Evolutionary conservation across 2,888 invertebrate species (phyloP).

Genomic region (Limenitis camilla): DNA sequence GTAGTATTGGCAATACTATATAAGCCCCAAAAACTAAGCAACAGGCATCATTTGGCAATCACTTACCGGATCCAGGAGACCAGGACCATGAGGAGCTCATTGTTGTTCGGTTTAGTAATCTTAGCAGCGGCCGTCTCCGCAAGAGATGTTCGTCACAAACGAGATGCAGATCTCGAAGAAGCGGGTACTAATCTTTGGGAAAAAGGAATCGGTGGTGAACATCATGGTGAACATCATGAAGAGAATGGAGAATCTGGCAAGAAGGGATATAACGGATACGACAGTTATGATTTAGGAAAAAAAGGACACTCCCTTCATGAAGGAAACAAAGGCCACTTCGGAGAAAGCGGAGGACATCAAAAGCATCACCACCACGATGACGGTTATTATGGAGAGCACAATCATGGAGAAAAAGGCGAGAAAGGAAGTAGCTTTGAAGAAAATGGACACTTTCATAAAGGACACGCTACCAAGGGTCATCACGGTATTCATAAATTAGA

Average conservation of each 20-base stretch:
- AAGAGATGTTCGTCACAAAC: slow-evolving; percentile 64
- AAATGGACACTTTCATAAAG: slow-evolving; percentile 84
- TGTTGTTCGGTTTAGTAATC: slow-evolving; percentile 53
- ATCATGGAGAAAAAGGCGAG: slow-evolving; percentile 78
- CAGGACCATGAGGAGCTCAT: slow-evolving; percentile 51
- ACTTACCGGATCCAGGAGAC: slow-evolving; percentile 46
- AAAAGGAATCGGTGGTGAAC: slow-evolving; percentile 77
- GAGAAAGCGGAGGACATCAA: slow-evolving; percentile 77
- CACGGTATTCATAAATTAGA: slow-evolving; percentile 89
- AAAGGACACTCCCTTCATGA: slow-evolving; percentile 83
- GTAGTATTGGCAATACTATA: slow-evolving; percentile 68
- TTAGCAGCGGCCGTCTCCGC: slow-evolving; percentile 58
- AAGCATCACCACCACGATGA: slow-evolving; percentile 78
- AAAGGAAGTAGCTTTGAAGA: slow-evolving; percentile 73
- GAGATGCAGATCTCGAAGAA: slow-evolving; percentile 64
- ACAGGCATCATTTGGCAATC: slow-evolving; percentile 68
- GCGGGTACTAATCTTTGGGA: slow-evolving; percentile 68
- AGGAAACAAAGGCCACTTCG: slow-evolving; percentile 74
- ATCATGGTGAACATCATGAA: slow-evolving; percentile 76
- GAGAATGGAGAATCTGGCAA: slow-evolving; percentile 80
- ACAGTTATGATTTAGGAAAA: slow-evolving; percentile 78
- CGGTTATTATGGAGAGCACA: slow-evolving; percentile 77
- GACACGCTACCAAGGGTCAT: slow-evolving; percentile 88
- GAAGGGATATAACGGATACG: slow-evolving; percentile 80
- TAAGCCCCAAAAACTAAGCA: slow-evolving; percentile 57